Conservation (phyloP, 1,140 invertebrate genomes). For the Cherax quadricarinatus region DNA sequence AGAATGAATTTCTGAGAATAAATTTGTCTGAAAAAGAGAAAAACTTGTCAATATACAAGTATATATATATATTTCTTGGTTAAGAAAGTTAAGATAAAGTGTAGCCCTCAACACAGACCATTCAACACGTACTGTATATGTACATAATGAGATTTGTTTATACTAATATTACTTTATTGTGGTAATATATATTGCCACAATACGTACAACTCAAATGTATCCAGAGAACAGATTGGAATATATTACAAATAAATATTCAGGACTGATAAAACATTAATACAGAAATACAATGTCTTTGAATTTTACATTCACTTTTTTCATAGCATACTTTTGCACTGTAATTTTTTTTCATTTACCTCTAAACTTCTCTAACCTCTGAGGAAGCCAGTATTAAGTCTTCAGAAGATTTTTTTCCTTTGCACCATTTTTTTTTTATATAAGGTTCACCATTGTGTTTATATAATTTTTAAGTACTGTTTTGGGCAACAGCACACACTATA, state of each 20-base stretch:
- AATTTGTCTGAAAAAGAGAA: no score
- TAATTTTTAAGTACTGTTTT: background rate
- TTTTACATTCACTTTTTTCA: background rate
- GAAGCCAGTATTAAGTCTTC: background rate
- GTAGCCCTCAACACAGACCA: no score
- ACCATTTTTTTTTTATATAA: background rate
- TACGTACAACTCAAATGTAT: no score
- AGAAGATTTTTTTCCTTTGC: background rate
- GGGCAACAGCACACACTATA: background rate
- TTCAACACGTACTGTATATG: no score
- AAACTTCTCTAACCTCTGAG: background rate
- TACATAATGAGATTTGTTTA: no score
- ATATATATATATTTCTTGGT: no score
- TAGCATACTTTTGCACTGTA: background rate
- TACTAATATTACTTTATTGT: no score
- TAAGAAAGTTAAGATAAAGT: no score
- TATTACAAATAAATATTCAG: background rate
- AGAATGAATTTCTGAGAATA: no score
- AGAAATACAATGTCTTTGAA: background rate
- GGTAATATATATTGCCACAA: no score
- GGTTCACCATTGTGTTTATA: background rate
- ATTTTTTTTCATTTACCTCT: background rate
- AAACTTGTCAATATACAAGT: no score
- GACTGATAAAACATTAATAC: background rate
- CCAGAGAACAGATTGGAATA: background rate